Conservation (phyloP, 92 coral and sea anemone species). For the Palythoa caribaeorum region DNA sequence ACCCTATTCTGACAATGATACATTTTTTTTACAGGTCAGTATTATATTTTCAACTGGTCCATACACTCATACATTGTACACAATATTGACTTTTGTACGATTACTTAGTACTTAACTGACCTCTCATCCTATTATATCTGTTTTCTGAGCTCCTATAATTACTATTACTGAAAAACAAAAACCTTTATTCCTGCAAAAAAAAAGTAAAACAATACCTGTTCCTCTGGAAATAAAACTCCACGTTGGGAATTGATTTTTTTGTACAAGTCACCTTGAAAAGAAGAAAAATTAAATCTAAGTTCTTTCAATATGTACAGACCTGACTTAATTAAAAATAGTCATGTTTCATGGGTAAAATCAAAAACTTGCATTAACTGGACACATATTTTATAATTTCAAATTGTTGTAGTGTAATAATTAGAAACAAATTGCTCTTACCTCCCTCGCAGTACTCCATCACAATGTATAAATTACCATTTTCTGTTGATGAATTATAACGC, state of each 20-base stretch:
- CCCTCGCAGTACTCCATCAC: slow-evolving; percentile 99
- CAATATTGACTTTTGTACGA: too few relatives aligned
- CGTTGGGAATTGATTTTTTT: slow-evolving; percentile 92
- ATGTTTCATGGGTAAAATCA: too few relatives aligned
- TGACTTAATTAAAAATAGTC: too few relatives aligned
- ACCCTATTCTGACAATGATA: too few relatives aligned
- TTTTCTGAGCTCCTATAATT: too few relatives aligned
- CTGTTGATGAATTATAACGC: slow-evolving; percentile 50
- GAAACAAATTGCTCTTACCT: slow-evolving; percentile 57
- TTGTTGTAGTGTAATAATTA: neutral
- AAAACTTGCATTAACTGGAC: too few relatives aligned
- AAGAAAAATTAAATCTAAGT: neutral
- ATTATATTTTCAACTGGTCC: too few relatives aligned
- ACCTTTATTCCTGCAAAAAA: neutral
- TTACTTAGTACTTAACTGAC: too few relatives aligned
- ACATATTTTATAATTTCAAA: neutral
- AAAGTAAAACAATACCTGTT: slow-evolving; percentile 71
- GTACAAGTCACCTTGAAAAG: slow-evolving; percentile 84
- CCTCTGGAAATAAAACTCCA: slow-evolving; percentile 88
- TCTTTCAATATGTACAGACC: neutral
- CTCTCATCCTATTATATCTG: too few relatives aligned
- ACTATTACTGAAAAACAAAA: neutral
- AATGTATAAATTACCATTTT: slow-evolving; percentile 94
- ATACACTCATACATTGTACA: too few relatives aligned
- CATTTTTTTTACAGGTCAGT: too few relatives aligned